Percentiles rank a stretch among this genome's conserved stretches.
These are phyloP conservation scores for Quiscalus mexicanus DNA, from an alignment of 2,113 vertebrate species.

Conservation along the genomic window DNA sequence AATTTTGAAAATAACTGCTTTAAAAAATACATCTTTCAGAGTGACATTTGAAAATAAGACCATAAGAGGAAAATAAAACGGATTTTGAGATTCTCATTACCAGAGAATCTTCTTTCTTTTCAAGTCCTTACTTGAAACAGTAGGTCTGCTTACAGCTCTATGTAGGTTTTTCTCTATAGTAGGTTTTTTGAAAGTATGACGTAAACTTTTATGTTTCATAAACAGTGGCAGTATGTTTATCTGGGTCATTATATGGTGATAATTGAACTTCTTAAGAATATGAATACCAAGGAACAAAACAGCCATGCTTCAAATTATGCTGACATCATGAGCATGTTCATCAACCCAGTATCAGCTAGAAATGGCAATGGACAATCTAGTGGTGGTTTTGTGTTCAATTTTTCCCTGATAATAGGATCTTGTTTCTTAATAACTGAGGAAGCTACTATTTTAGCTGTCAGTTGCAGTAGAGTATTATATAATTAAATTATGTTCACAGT, in stretches of 20 bases:
- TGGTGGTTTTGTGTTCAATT: not conserved
- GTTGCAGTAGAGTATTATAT: not conserved
- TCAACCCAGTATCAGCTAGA: not conserved
- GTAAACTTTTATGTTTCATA: not conserved
- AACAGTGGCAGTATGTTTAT: not conserved
- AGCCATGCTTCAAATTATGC: not conserved
- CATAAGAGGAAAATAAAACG: not conserved
- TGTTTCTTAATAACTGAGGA: not conserved
- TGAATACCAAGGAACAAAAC: not conserved
- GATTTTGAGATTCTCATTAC: not conserved
- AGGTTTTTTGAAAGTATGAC: not conserved
- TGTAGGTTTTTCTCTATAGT: not conserved
- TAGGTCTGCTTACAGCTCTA: not conserved
- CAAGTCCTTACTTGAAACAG: not conserved
- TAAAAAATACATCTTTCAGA: not conserved
- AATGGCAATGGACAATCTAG: not conserved
- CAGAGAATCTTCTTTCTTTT: not conserved
- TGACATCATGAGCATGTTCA: not conserved
- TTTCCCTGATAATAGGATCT: not conserved
- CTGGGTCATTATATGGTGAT: not conserved
- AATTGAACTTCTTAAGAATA: not conserved
- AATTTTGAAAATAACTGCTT: not conserved
- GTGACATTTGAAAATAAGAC: not conserved
- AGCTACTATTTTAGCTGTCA: not conserved
- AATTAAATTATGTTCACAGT: not conserved